These are phyloP conservation scores for Platycnemis pennipes DNA, from an alignment of 2,888 invertebrate genomes.

Conservation along the genomic window DNA sequence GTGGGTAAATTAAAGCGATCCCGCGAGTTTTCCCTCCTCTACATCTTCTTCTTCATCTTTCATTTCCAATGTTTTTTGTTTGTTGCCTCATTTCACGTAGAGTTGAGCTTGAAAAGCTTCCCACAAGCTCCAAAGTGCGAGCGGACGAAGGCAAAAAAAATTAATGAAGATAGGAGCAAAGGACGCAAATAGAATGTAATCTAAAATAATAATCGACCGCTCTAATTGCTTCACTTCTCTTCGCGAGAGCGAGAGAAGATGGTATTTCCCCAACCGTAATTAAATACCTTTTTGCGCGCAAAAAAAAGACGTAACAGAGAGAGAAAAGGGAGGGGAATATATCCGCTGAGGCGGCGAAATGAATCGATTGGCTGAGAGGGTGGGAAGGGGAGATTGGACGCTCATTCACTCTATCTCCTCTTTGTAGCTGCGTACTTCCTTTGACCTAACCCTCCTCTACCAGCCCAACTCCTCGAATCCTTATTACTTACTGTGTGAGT, in stretches of 20 bases:
- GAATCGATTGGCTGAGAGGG: background rate
- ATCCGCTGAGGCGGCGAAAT: background rate
- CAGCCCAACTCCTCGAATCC: background rate
- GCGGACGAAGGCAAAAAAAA: background rate
- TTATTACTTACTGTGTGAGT: background rate
- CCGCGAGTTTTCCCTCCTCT: background rate
- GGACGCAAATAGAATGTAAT: slow-evolving; percentile 21
- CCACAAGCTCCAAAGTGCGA: background rate
- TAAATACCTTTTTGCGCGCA: slow-evolving; percentile 7
- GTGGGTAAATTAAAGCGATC: background rate
- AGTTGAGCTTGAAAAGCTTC: background rate
- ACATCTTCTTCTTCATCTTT: background rate
- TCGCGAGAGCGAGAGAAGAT: background rate
- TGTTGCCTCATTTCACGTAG: background rate
- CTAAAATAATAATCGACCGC: slow-evolving; percentile 7
- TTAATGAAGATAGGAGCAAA: slow-evolving; percentile 6
- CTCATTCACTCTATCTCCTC: background rate
- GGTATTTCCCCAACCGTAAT: background rate
- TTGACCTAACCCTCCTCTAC: too few relatives aligned
- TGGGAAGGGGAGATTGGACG: background rate
- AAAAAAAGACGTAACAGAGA: too few relatives aligned
- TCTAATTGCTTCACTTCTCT: background rate
- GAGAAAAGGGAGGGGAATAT: background rate
- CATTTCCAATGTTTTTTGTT: background rate
- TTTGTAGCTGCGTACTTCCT: background rate